Evolutionary conservation across 2,888 invertebrate species (phyloP), one percentile per base, ranked within the genome.

Genomic region (Drosophila testacea): DNA sequence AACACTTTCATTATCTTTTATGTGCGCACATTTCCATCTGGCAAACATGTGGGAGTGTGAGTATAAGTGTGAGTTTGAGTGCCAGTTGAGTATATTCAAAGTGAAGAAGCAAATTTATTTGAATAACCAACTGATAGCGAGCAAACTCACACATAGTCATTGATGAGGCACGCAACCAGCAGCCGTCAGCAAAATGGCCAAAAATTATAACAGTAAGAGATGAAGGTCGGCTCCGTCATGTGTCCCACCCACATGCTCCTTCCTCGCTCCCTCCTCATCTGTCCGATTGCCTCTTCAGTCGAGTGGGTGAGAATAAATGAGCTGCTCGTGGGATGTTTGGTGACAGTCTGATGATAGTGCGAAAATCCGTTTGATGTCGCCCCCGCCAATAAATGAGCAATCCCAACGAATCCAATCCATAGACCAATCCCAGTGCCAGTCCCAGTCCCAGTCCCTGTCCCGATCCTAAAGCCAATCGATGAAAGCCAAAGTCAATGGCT

Each of bases 1-100:
- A 75, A 77, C 75, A 77, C 77, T 83, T 79, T 74, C 81, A 82
- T 83, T 83, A 82, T 81, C 77, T 82, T 83, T 82, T 72, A 82
- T 83, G 71, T 52, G 55, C 42, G 64, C 69, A 71, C 81, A 81
- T 70, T 68, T 67, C 52, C 55, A 48, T 59, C 68, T 61, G 67
- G 47, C 64, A 7, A 28, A 22, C 60, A 34, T 28, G 54, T 47
- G 11, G 22, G 42, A 4, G 11, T 62, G 38, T 11, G 42, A 7
- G 13, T 60, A 28, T 34, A 30, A 2, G 34, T 36, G 30, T 36
- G 13, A n/a, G 46, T 46, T 59, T 10, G 41, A 1, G 42, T 13
- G 39, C 30, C 22, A 6, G 59, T n/a, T 41, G 51, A 47, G 56
- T 57, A n/a, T 44, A 57, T 52, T 44, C 54, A 62, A 65, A 62